These are phyloP conservation scores for Bembecia ichneumoniformis DNA, from an alignment of 2,888 invertebrate genomes.

Conservation along the genomic window DNA sequence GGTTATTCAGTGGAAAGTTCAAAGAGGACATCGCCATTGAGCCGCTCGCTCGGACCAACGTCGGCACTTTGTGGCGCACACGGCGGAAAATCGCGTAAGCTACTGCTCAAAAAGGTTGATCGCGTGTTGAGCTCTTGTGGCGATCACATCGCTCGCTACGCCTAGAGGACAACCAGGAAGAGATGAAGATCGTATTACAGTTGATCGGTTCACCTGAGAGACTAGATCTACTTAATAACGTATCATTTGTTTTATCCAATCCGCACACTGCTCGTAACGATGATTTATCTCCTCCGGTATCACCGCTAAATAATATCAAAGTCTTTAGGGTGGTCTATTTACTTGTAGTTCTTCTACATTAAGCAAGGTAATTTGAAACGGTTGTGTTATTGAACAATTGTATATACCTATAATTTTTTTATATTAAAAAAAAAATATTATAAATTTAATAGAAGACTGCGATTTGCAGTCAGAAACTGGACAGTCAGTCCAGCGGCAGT, in stretches of 20 bases:
- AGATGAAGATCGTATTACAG: slow-evolving; percentile 19
- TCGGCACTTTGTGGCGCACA: slow-evolving; percentile 47
- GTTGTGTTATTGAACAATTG: too few species aligned
- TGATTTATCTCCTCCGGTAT: too few species aligned
- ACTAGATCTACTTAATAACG: slow-evolving; percentile 8
- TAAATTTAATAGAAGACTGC: too few species aligned
- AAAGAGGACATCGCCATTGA: slow-evolving; percentile 48
- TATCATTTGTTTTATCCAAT: background rate
- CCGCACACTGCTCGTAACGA: too few species aligned
- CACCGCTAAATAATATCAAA: too few species aligned
- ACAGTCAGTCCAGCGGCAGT: too few species aligned
- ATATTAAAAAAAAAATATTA: too few species aligned
- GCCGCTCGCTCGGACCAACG: slow-evolving; percentile 12
- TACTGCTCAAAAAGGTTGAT: slow-evolving; percentile 35
- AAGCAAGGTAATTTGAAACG: too few species aligned
- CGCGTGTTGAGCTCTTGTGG: slow-evolving; percentile 17
- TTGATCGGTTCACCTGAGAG: background rate
- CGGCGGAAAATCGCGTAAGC: slow-evolving; percentile 49
- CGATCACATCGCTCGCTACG: slow-evolving; percentile 1
- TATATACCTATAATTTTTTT: too few species aligned
- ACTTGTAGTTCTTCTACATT: too few species aligned
- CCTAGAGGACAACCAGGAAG: slow-evolving; percentile 36
- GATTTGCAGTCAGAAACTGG: too few species aligned
- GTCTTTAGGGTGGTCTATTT: too few species aligned
- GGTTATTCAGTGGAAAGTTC: slow-evolving; percentile 66